These are phyloP conservation scores for Aldrovandia affinis DNA, from an alignment of 2,797 vertebrate species.

Conservation along the genomic window DNA sequence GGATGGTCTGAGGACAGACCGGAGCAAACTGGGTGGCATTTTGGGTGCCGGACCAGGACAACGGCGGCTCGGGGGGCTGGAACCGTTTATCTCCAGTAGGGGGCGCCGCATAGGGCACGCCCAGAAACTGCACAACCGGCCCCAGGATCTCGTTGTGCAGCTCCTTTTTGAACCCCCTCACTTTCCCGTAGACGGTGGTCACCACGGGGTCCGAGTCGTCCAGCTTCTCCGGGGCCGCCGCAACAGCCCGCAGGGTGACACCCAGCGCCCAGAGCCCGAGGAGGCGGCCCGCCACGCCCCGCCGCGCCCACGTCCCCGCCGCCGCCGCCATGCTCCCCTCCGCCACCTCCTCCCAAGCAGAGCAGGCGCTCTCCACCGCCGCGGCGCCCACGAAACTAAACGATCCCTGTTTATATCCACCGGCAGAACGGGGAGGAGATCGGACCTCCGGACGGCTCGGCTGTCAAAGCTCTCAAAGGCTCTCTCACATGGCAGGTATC, in stretches of 20 bases:
- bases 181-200: slow-evolving; percentile 80
- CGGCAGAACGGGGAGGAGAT: slow-evolving; percentile 57
- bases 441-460: slow-evolving; percentile 60
- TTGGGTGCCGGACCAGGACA: slow-evolving; percentile 76
- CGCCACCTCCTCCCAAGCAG: slow-evolving; percentile 30
- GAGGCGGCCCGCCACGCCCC: slow-evolving; percentile 63
- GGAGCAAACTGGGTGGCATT: slow-evolving; percentile 83
- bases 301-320: slow-evolving; percentile 53
- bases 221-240: slow-evolving; percentile 78
- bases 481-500: slow-evolving; percentile 64
- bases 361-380: slow-evolving; percentile 7
- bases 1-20: slow-evolving; percentile 86
- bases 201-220: slow-evolving; percentile 81
- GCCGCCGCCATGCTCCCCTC: slow-evolving; percentile 70
- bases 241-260: slow-evolving; percentile 67
- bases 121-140: slow-evolving; percentile 81
- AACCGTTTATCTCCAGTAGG: slow-evolving; percentile 79
- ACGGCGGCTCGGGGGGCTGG: slow-evolving; percentile 79
- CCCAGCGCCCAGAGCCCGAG: slow-evolving; percentile 66
- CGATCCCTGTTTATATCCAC: slow-evolving; percentile 73
- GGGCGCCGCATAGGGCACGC: slow-evolving; percentile 79
- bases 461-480: slow-evolving; percentile 65
- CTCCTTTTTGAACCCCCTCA: slow-evolving; percentile 82
- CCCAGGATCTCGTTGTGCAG: slow-evolving; percentile 83
- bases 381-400: slow-evolving; percentile 41